A percentile compares a stretch with the other conserved stretches of the same genome.
phyloP scores from a whole-genome alignment of 1,140 invertebrate species.

The Anoplophora glabripennis region DNA sequence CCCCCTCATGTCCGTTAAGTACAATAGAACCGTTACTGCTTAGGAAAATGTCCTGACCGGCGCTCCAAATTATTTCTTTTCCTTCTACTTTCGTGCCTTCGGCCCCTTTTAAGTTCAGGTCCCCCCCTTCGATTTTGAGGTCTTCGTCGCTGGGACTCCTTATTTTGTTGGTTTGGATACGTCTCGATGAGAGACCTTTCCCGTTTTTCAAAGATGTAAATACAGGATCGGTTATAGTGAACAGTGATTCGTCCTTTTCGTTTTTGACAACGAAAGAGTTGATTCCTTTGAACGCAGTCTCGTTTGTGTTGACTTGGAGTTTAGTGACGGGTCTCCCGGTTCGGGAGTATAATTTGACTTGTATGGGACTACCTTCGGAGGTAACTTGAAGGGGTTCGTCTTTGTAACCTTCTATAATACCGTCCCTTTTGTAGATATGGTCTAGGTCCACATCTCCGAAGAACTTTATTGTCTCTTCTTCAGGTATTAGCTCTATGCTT shows the following conservation, averaged over 20 bases:
- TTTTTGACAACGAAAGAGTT: slow-evolving; percentile 60
- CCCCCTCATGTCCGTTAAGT: slow-evolving; percentile 66
- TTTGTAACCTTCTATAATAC: slow-evolving; percentile 69
- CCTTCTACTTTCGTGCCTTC: slow-evolving; percentile 66
- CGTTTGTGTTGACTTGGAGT: slow-evolving; percentile 57
- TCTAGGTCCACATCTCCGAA: slow-evolving; percentile 77
- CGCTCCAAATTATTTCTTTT: slow-evolving; percentile 61
- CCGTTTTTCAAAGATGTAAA: slow-evolving; percentile 69
- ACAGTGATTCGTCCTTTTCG: slow-evolving; percentile 59
- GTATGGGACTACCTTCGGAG: slow-evolving; percentile 61
- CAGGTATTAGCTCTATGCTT: slow-evolving; percentile 78
- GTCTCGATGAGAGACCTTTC: slow-evolving; percentile 64
- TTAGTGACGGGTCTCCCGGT: slow-evolving; percentile 50
- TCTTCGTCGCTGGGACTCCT: slow-evolving; percentile 68
- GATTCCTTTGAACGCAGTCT: slow-evolving; percentile 65
- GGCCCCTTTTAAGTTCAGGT: slow-evolving; percentile 60
- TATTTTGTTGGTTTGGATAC: slow-evolving; percentile 69
- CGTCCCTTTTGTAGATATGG: slow-evolving; percentile 60
- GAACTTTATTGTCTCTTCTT: slow-evolving; percentile 75
- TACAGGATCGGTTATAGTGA: slow-evolving; percentile 70
- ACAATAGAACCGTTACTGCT: slow-evolving; percentile 76
- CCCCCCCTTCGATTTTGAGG: slow-evolving; percentile 64
- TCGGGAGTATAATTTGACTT: slow-evolving; percentile 56
- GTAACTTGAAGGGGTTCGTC: slow-evolving; percentile 69
- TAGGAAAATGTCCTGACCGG: slow-evolving; percentile 75